Evolutionary conservation across 2,888 invertebrate genomes (phyloP), one percentile per base, ranked within the genome.

Genomic region (Myopa testacea): DNA sequence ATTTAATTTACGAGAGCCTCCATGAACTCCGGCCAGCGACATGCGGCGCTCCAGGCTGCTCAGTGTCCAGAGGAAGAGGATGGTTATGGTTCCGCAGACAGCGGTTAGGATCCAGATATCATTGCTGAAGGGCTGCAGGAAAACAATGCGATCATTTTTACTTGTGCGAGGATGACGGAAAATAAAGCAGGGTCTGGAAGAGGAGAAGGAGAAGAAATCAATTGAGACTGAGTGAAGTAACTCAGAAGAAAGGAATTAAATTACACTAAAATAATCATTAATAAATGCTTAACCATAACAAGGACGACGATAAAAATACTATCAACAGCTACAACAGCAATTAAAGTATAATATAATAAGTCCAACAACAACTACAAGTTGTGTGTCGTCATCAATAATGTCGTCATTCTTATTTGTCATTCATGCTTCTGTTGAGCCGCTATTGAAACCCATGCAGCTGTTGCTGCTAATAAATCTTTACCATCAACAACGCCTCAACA

Each of bases 91-190:
- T 52, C 87, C 88, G 70, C 90, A 85, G 0, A 86, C 86, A 6
- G 90, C 71, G 4, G 91, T 88, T 79, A 91, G 90, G 60, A 91
- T 88, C 93, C 93, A 94, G 3, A 94, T 93, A 2, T 86, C 85
- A 55, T 86, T 86, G 8, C 91, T 89, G 65, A 94, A 90, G 0
- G 94, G 94, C 50, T 92, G 91, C 0, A 93, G 90, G 85, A 93
- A 94, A 40, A 93, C 92, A 62, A 92, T 91, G 79, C 91, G 92
- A 82, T 92, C 91, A 37, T 91, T 91, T 63, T 91, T 90, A 0
- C 91, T 90, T 62, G 90, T 90, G 81, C 92, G 92, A 0, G 94
- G 94, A 84, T 93, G 93, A 0, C 93, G 92, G 83, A 94, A 93
- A 78, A 94, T 92, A 84, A 94, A 93, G 68, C 91, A 90, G 3